Conservation (phyloP, 2,888 invertebrate species). For the Malacosoma neustria region DNA sequence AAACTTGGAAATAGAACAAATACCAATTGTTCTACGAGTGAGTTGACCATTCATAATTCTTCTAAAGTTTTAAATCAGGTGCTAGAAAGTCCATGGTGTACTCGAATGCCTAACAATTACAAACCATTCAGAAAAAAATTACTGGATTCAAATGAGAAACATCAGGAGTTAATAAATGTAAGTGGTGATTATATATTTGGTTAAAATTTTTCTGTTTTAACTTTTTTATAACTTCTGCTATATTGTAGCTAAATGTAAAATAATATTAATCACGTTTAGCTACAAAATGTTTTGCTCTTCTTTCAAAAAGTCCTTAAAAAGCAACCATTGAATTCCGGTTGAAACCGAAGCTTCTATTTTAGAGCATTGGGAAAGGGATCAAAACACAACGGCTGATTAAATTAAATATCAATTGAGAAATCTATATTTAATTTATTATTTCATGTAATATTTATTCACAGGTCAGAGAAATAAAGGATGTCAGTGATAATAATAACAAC, state of each 20-base stretch:
- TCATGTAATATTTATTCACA: no score
- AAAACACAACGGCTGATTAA: no score
- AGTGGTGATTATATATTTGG: slow-evolving; percentile 4
- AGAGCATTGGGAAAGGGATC: no score
- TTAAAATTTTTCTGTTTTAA: background rate
- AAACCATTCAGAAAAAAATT: slow-evolving; percentile 43
- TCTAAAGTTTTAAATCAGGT: slow-evolving; percentile 59
- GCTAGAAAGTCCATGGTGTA: slow-evolving; percentile 74
- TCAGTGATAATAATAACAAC: slow-evolving; percentile 43
- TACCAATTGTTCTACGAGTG: background rate
- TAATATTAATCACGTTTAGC: background rate
- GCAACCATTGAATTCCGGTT: no score
- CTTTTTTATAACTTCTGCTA: background rate
- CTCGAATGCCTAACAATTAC: slow-evolving; percentile 46
- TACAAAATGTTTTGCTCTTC: no score
- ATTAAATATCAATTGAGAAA: no score
- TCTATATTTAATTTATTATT: no score
- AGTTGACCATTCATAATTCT: background rate
- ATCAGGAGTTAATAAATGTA: slow-evolving; percentile 18
- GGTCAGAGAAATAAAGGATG: slow-evolving; percentile 12
- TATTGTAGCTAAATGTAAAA: background rate
- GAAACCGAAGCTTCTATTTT: no score
- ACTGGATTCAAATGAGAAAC: slow-evolving; percentile 4
- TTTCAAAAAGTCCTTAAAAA: no score
- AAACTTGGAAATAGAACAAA: background rate